These are phyloP conservation scores for Hydriomena furcata DNA, from an alignment of 2,888 invertebrate species.

Conservation along the genomic window DNA sequence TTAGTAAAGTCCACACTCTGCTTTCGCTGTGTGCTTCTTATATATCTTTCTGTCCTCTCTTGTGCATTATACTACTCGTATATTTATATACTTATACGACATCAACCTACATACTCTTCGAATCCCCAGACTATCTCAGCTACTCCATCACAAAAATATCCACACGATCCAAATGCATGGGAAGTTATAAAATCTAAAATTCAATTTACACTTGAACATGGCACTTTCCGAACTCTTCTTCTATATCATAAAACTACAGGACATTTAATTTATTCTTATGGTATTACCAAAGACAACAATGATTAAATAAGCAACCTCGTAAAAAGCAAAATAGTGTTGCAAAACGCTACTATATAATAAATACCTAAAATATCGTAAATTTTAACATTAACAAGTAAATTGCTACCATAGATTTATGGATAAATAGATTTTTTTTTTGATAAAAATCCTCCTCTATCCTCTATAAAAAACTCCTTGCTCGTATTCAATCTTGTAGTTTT, in stretches of 20 bases:
- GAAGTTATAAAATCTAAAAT: neutral
- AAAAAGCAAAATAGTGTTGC: no score
- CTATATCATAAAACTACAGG: conserved; percentile 13
- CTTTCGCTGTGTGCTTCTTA: conserved; percentile 41
- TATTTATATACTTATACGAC: neutral
- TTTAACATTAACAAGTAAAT: no score
- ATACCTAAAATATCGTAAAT: no score
- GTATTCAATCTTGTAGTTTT: conserved; percentile 53
- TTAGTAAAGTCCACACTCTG: conserved; percentile 33
- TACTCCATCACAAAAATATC: neutral
- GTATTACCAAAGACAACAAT: no score
- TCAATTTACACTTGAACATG: neutral
- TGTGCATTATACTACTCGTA: no score
- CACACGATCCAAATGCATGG: neutral
- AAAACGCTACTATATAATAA: no score
- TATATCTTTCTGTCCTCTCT: conserved; percentile 17
- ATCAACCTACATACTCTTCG: neutral
- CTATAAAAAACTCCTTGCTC: no score
- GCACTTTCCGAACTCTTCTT: conserved; percentile 1
- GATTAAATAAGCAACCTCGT: no score
- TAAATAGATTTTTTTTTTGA: no score
- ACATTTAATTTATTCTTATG: neutral
- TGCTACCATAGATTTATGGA: no score
- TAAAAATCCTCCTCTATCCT: no score
- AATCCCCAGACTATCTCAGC: neutral